phyloP scores from a whole-genome alignment of 2,113 vertebrate genomes.

The Leptobrachium ailaonicum region DNA sequence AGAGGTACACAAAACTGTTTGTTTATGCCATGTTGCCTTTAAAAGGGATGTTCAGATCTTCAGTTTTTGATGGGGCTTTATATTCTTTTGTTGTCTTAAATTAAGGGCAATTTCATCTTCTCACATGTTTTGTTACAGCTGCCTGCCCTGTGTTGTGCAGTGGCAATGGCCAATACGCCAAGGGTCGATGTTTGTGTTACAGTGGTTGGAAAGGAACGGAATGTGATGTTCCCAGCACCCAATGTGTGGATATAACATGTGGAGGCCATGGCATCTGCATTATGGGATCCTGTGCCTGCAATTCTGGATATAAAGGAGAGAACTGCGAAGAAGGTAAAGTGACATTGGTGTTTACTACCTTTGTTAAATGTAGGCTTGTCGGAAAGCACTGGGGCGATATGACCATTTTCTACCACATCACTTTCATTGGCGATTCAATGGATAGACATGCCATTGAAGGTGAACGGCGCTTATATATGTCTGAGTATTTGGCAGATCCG shows the following conservation, averaged over 20 bases:
- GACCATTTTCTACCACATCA: too few species aligned
- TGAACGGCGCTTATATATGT: too few species aligned
- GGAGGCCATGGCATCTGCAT: conserved; percentile 90
- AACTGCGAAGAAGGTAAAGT: conserved; percentile 90
- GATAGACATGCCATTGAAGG: too few species aligned
- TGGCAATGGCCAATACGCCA: conserved; percentile 94
- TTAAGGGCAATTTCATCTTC: conserved; percentile 41
- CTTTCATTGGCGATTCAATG: too few species aligned
- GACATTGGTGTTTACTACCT: background rate
- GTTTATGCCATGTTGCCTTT: background rate
- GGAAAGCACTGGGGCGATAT: too few species aligned
- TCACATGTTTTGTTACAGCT: conserved; percentile 70
- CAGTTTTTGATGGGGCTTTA: background rate
- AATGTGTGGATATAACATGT: conserved; percentile 90
- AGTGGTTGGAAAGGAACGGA: conserved; percentile 97
- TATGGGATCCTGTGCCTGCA: conserved; percentile 90
- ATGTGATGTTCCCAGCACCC: conserved; percentile 85
- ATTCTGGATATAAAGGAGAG: conserved; percentile 90
- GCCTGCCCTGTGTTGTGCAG: conserved; percentile 94
- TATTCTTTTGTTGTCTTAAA: conserved; percentile 3
- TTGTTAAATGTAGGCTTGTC: too few species aligned
- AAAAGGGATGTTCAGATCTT: too few species aligned
- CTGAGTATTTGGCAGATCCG: too few species aligned
- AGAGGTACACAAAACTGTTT: conserved; percentile 78
- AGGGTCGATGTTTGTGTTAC: conserved; percentile 94